These are phyloP conservation scores for Troides helena DNA, from an alignment of 2,888 invertebrate species.

Conservation along the genomic window DNA sequence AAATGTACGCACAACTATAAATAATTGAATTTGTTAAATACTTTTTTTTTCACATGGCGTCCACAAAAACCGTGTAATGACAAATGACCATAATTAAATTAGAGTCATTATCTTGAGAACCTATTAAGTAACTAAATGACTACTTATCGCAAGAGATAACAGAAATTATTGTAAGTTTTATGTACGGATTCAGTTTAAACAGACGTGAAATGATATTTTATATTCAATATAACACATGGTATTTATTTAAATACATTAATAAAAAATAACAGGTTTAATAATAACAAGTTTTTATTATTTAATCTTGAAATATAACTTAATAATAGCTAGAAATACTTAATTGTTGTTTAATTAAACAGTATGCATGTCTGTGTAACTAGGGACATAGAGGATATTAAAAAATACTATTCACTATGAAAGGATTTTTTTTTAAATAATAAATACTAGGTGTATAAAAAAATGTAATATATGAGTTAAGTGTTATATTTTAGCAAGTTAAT, in stretches of 20 bases:
- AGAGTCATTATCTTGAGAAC: constrained; percentile 15
- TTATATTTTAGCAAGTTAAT: too few species aligned
- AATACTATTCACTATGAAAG: not conserved
- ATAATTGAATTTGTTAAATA: not conserved
- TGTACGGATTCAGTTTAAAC: not conserved
- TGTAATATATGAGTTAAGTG: too few species aligned
- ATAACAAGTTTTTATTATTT: not conserved
- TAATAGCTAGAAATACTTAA: not conserved
- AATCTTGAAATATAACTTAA: not conserved
- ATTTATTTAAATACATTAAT: not conserved
- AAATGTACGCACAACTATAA: not conserved
- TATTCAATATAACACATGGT: not conserved
- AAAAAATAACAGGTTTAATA: not conserved
- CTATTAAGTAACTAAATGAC: constrained; percentile 20
- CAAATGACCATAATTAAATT: constrained; percentile 28
- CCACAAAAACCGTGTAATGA: constrained; percentile 10
- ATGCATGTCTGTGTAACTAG: not conserved
- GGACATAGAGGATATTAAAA: not conserved
- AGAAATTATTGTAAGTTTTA: constrained; percentile 1
- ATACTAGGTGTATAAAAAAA: not conserved
- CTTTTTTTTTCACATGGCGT: constrained; percentile 8
- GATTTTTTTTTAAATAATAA: not conserved
- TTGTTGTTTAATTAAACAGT: not conserved
- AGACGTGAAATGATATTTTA: constrained; percentile 3
- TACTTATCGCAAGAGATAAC: constrained; percentile 20